Evolutionary conservation across 92 coral and sea anemone species (phyloP).

Genomic region (Nematostella vectensis): DNA sequence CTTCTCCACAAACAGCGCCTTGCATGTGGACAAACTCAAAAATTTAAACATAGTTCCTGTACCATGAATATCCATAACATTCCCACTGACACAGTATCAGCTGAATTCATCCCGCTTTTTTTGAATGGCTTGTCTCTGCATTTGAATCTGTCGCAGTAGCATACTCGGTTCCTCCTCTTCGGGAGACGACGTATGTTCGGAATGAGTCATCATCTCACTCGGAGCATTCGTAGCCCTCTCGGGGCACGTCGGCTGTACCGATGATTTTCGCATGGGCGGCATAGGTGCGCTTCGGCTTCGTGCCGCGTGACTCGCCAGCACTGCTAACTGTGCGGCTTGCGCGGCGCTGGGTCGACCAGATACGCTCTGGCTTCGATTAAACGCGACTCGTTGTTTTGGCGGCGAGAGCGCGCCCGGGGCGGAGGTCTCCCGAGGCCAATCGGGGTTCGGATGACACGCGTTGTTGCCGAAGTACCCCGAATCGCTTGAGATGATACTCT

Average conservation of each 20-base stretch:
- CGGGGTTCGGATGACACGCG: conserved; percentile 54
- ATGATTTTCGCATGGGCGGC: conserved; percentile 82
- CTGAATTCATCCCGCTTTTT: conserved; percentile 21
- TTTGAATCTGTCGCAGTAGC: conserved; percentile 56
- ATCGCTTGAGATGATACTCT: conserved; percentile 58
- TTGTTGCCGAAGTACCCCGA: conserved; percentile 79
- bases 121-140: conserved; percentile 61
- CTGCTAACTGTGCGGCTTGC: conserved; percentile 76
- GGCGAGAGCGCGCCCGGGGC: conserved; percentile 49
- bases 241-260: conserved; percentile 66
- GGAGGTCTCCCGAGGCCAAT: conserved; percentile 55
- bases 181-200: conserved; percentile 2
- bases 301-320: conserved; percentile 83
- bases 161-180: conserved; percentile 28
- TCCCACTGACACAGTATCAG: too few species aligned
- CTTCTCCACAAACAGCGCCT: too few species aligned
- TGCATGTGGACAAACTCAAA: too few species aligned
- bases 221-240: conserved; percentile 29
- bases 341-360: conserved; percentile 80
- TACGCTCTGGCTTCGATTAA: conserved; percentile 70
- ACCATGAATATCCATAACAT: too few species aligned
- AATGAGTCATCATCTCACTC: conserved; percentile 8
- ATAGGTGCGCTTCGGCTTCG: conserved; percentile 86
- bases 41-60: too few species aligned
- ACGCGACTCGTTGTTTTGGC: conserved; percentile 37